Conservation (phyloP, 2,113 vertebrate species). For the Barnardius zonarius region DNA sequence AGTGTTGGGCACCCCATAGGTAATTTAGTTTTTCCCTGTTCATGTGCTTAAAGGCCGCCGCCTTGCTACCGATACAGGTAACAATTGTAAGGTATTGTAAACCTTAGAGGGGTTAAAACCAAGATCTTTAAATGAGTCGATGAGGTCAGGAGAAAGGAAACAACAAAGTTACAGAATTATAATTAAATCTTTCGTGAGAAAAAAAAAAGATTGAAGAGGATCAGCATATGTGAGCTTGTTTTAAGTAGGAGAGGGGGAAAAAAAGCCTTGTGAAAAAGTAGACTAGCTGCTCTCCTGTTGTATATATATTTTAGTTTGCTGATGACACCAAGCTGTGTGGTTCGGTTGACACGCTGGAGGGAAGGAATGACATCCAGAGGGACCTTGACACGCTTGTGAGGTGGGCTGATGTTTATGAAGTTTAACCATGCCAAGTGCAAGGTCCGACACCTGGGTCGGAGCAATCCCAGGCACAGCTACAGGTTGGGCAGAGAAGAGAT, state of each 20-base stretch:
- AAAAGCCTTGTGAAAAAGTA: background rate
- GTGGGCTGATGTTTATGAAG: too few relatives aligned
- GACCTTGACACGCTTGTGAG: too few relatives aligned
- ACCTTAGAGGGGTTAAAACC: background rate
- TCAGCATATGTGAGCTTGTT: background rate
- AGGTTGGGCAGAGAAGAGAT: too few relatives aligned
- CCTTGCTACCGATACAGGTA: background rate
- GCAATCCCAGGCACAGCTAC: too few relatives aligned
- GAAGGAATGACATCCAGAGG: too few relatives aligned
- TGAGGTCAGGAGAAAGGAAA: background rate
- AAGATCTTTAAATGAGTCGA: background rate
- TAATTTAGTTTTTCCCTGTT: background rate
- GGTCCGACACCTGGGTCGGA: too few relatives aligned
- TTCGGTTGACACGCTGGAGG: too few relatives aligned
- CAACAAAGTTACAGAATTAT: background rate
- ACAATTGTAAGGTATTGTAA: background rate
- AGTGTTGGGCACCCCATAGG: background rate
- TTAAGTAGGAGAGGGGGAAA: background rate
- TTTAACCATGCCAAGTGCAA: too few relatives aligned
- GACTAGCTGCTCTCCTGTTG: background rate
- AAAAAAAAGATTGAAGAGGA: background rate
- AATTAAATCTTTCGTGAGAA: background rate
- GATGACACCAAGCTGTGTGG: too few relatives aligned
- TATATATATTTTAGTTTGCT: too few relatives aligned
- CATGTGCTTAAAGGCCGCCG: background rate